Evolutionary conservation across 1,140 invertebrate genomes (phyloP).

Genomic region (Vollenhovia emeryi): DNA sequence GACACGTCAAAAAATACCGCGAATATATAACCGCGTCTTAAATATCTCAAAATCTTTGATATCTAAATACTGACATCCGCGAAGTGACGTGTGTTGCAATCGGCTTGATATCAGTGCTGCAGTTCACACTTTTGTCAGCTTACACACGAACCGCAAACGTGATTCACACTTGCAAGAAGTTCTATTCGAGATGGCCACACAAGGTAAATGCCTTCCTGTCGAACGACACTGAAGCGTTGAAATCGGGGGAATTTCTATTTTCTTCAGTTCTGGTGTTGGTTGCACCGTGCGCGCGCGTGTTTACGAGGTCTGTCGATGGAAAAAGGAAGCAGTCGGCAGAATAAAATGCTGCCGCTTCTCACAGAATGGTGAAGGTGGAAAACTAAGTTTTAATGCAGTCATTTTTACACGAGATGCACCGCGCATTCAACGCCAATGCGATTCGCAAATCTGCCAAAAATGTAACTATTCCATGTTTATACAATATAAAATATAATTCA

Average conservation of each 20-base stretch:
- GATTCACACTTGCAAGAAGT: background rate
- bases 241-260: slow-evolving; percentile 65
- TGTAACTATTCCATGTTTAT: slow-evolving; percentile 7
- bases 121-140: slow-evolving; percentile 7
- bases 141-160: background rate
- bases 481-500: slow-evolving; percentile 32
- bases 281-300: slow-evolving; percentile 2
- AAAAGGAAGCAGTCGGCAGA: slow-evolving; percentile 12
- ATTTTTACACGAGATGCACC: slow-evolving; percentile 35
- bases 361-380: background rate
- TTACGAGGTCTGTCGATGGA: slow-evolving; percentile 43
- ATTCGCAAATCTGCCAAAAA: slow-evolving; percentile 24
- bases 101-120: background rate
- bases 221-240: slow-evolving; percentile 21
- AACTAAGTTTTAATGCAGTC: slow-evolving; percentile 27
- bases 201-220: slow-evolving; percentile 21
- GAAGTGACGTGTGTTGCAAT: background rate
- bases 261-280: background rate
- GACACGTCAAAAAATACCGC: background rate
- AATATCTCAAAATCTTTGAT: background rate
- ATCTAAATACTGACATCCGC: background rate
- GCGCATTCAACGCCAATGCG: background rate
- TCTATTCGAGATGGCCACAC: slow-evolving; percentile 2
- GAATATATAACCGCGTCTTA: too few relatives aligned
- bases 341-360: slow-evolving; percentile 26